Evolutionary conservation across 1,140 invertebrate species (phyloP).

Genomic region (Ctenoplectra terminalis): DNA sequence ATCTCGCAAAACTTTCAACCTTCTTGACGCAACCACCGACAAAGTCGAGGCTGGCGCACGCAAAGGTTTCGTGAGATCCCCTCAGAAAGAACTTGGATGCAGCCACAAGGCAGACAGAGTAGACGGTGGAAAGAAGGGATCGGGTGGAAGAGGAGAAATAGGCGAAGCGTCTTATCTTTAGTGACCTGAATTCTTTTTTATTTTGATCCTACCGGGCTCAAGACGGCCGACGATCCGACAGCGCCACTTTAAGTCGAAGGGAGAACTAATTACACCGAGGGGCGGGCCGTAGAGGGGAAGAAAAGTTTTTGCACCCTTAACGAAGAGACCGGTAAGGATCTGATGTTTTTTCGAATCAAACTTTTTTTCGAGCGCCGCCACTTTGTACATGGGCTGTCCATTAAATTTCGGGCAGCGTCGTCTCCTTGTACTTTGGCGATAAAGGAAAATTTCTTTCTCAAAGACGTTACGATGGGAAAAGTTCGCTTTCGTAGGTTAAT

Average conservation of each 20-base stretch:
- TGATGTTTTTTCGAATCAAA: slow-evolving; percentile 11
- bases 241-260: slow-evolving; percentile 73
- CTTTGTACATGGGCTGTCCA: slow-evolving; percentile 5
- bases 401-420: slow-evolving; percentile 10
- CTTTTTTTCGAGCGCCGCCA: background rate
- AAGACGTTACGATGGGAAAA: background rate
- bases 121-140: background rate
- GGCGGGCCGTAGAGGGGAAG: slow-evolving; percentile 28
- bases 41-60: background rate
- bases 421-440: background rate
- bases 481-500: slow-evolving; percentile 5
- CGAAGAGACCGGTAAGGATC: background rate
- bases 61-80: slow-evolving; percentile 7
- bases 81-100: slow-evolving; percentile 58
- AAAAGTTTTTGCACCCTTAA: slow-evolving; percentile 71
- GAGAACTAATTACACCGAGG: slow-evolving; percentile 77
- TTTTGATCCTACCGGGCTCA: slow-evolving; percentile 34
- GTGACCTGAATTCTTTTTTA: slow-evolving; percentile 70
- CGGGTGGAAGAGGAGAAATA: slow-evolving; percentile 30
- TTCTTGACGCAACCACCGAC: slow-evolving; percentile 2
- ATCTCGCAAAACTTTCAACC: slow-evolving; percentile 60
- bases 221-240: slow-evolving; percentile 46
- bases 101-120: background rate
- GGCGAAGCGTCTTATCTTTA: slow-evolving; percentile 70
- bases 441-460: background rate